These are phyloP conservation scores for Drosophila orosa DNA, from an alignment of 1,140 invertebrate species.

Conservation along the genomic window DNA sequence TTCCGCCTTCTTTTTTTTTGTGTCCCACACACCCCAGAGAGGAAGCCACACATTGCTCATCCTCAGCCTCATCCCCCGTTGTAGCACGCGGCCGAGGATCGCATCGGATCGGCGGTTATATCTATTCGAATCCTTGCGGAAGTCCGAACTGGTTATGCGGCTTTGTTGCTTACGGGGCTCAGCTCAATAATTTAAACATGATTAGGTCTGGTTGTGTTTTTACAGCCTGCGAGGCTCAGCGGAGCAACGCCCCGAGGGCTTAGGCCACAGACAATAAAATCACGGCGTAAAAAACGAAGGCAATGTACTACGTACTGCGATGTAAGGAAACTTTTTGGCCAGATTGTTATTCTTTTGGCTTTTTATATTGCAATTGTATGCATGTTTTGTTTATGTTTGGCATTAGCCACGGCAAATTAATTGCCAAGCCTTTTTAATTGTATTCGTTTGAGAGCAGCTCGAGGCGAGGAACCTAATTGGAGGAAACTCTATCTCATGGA, in stretches of 20 bases:
- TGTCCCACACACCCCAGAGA: conserved; percentile 9
- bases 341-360: conserved; percentile 76
- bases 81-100: conserved; percentile 63
- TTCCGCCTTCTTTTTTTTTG: conserved; percentile 69
- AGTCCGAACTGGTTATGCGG: conserved; percentile 71
- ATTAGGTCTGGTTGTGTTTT: conserved; percentile 83
- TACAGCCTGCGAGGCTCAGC: conserved; percentile 71
- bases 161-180: conserved; percentile 56
- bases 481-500: neutral
- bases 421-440: conserved; percentile 66
- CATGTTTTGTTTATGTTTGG: conserved; percentile 66
- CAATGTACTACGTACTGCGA: conserved; percentile 27
- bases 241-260: conserved; percentile 64
- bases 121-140: conserved; percentile 16
- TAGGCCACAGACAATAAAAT: conserved; percentile 59
- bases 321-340: conserved; percentile 21
- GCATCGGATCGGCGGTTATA: conserved; percentile 17
- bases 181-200: conserved; percentile 84
- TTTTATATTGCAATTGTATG: conserved; percentile 77
- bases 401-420: conserved; percentile 77
- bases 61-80: conserved; percentile 35
- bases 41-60: conserved; percentile 6
- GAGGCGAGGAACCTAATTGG: conserved; percentile 20
- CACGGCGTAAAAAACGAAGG: conserved; percentile 53
- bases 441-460: conserved; percentile 14